Evolutionary conservation across 2,888 invertebrate species (phyloP).

Genomic region (Oligia latruncula): DNA sequence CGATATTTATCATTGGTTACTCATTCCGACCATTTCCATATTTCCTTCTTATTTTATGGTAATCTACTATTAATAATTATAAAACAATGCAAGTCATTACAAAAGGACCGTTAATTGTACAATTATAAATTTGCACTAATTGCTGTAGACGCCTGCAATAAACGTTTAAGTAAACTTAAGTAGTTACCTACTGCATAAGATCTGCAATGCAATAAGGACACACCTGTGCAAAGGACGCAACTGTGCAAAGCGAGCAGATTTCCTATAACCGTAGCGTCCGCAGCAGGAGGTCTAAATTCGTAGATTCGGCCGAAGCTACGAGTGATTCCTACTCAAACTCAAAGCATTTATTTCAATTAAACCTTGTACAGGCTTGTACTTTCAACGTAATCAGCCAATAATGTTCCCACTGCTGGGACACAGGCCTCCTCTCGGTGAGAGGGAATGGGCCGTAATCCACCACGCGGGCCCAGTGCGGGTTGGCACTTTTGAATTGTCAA

Average conservation of each 20-base stretch:
- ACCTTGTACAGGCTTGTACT: no score
- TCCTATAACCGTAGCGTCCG: neutral
- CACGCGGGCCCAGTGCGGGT: no score
- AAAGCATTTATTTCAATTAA: no score
- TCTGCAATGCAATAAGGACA: slow-evolving; percentile 9
- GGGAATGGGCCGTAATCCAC: no score
- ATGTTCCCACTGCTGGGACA: no score
- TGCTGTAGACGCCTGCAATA: slow-evolving; percentile 5
- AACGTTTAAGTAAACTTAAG: slow-evolving; percentile 7
- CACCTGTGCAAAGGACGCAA: neutral
- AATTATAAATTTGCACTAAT: slow-evolving; percentile 10
- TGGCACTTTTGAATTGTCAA: no score
- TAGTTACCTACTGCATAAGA: neutral
- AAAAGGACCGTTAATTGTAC: slow-evolving; percentile 19
- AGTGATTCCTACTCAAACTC: neutral
- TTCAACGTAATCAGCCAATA: no score
- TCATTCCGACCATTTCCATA: neutral
- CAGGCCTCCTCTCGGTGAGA: no score
- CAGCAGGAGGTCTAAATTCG: neutral
- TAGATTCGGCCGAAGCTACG: neutral
- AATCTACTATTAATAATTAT: neutral
- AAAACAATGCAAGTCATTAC: slow-evolving; percentile 18
- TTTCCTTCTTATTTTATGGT: neutral
- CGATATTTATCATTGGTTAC: neutral
- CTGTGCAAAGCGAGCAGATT: neutral